Evolutionary conservation across 2,888 invertebrate species (phyloP), one percentile per base, ranked within the genome.

Genomic region (Lottia scabra): DNA sequence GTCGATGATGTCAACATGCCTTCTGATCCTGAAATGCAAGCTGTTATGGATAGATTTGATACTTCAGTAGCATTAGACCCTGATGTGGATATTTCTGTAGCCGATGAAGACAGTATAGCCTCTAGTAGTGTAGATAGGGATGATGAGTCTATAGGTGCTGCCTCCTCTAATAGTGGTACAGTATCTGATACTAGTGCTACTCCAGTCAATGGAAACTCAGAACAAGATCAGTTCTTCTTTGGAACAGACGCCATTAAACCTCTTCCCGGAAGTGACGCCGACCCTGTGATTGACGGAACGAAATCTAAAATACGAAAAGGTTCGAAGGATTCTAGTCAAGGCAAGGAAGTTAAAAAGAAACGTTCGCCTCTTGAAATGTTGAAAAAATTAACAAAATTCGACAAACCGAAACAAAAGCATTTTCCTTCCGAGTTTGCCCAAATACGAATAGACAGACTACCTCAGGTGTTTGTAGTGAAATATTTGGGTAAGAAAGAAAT

Each of bases 391-490:
- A 84, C 84, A 30, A 83, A 81, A 69, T 83, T 81, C 68, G 82
- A 83, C 70, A 83, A 67, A 46, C 65, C 64, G 13, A 68, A 73
- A 70, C 45, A 68, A 27, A 70, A 73, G n/a, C 48, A 70, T 26
- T 75, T 78, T 68, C 67, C 76, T 15, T 83, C 84, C 4, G 83
- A 84, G 74, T 82, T 87, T 26, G 73, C 80, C 16, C 82, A 80
- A 5, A 81, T 88, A 6, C 81, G 80, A 63, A 82, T 89, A 15
- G 87, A 87, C 65, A 73, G 78, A 23, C 78, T 89, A 13, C 89
- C 89, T n/a, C 88, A 88, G 75, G 74, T 84, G 23, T 89, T 89
- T 77, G 83, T 89, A n/a, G 85, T 82, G 48, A 89, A 89, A 75
- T 88, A 88, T 78, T 77, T 89, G 27, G 89, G 89, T 6, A 82